These are phyloP conservation scores for Psammodynastes pulverulentus DNA, from an alignment of 2,113 vertebrate species.

Conservation along the genomic window DNA sequence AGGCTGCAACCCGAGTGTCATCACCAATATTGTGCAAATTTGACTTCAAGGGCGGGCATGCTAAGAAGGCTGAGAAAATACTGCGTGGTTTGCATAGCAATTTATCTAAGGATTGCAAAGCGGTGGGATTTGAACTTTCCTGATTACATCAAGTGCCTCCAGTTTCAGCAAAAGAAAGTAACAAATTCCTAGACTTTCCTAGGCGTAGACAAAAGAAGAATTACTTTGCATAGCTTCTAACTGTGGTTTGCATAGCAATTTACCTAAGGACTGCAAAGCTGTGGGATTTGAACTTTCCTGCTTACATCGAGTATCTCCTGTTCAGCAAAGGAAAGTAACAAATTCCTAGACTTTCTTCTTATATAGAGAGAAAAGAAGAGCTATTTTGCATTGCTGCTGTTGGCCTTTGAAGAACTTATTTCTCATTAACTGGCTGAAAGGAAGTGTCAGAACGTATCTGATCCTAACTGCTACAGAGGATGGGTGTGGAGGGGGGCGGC, in stretches of 20 bases:
- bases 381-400: background rate
- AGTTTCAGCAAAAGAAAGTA: slow-evolving; percentile 35
- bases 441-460: slow-evolving; percentile 36
- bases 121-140: slow-evolving; percentile 54
- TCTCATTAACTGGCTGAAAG: slow-evolving; percentile 41
- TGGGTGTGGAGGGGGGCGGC: slow-evolving; percentile 8
- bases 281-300: slow-evolving; percentile 50
- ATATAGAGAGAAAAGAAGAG: slow-evolving; percentile 33
- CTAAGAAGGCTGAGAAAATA: slow-evolving; percentile 40
- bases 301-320: background rate
- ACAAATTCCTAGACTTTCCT: slow-evolving; percentile 37
- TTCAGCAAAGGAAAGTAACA: slow-evolving; percentile 37
- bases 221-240: background rate
- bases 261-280: slow-evolving; percentile 21
- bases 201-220: slow-evolving; percentile 33
- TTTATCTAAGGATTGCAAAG: slow-evolving; percentile 21
- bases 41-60: slow-evolving; percentile 13
- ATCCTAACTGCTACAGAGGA: slow-evolving; percentile 50
- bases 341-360: slow-evolving; percentile 35
- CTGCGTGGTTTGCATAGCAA: slow-evolving; percentile 5
- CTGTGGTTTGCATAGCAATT: background rate
- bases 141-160: background rate
- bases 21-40: slow-evolving; percentile 31
- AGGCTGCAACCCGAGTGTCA: slow-evolving; percentile 42
- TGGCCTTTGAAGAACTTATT: slow-evolving; percentile 33